Evolutionary conservation across 2,113 vertebrate genomes (phyloP).

Genomic region (Pitta sordida): DNA sequence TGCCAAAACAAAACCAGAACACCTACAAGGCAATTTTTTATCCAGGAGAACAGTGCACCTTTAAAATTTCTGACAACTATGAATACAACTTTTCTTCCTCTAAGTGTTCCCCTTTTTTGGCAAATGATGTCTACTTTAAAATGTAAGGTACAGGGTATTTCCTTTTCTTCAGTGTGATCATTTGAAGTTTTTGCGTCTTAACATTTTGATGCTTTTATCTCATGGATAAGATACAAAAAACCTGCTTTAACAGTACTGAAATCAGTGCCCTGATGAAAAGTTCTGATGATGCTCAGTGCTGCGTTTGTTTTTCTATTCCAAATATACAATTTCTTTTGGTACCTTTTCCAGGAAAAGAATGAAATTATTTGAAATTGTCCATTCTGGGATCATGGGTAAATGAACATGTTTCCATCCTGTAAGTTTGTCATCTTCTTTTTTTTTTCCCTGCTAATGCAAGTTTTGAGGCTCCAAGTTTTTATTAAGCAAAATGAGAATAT

Average conservation of each 20-base stretch:
- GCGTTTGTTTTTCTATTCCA: background rate
- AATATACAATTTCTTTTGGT: background rate
- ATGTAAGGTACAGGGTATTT: background rate
- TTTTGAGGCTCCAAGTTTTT: constrained; percentile 42
- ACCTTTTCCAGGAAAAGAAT: background rate
- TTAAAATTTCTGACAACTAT: background rate
- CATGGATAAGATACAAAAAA: background rate
- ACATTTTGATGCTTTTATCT: background rate
- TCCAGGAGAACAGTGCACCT: background rate
- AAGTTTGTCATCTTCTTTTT: background rate
- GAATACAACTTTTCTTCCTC: background rate
- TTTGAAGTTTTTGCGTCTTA: background rate
- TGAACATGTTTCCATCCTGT: no score
- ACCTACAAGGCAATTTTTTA: background rate
- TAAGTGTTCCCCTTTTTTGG: background rate
- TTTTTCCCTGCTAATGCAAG: background rate
- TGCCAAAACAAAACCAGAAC: background rate
- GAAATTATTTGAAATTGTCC: background rate
- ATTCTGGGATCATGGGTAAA: background rate
- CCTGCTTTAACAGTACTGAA: background rate
- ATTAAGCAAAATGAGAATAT: constrained; percentile 28
- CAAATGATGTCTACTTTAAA: background rate
- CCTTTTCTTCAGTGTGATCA: background rate
- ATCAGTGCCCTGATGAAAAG: background rate
- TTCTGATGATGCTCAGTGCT: background rate